A percentile compares a stretch with the other conserved stretches of the same genome.
These are phyloP conservation scores for Tympanoctomys barrerae DNA, from an alignment of 2,797 vertebrate genomes.

Conservation along the genomic window DNA sequence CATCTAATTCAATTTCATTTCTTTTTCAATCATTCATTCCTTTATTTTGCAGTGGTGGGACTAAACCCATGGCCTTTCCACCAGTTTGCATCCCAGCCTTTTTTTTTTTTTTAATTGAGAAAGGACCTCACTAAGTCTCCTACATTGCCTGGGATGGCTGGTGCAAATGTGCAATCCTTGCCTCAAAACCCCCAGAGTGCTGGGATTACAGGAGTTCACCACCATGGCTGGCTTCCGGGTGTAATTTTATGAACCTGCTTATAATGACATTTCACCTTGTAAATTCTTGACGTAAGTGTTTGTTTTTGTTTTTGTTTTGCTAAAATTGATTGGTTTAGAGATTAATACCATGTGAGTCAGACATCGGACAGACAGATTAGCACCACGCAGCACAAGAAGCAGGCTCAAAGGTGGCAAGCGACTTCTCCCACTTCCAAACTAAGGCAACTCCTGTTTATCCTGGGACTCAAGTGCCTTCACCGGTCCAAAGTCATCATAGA, in stretches of 20 bases:
- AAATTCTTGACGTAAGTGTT: neutral
- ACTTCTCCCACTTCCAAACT: neutral
- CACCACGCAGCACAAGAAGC: neutral
- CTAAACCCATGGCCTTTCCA: too few species aligned
- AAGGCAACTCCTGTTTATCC: neutral
- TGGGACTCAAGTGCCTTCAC: neutral
- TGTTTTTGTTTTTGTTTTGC: neutral
- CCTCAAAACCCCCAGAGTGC: neutral
- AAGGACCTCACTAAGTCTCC: neutral
- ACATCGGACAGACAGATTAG: neutral
- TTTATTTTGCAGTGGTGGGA: too few species aligned
- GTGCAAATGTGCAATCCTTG: neutral
- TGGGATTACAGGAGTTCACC: neutral
- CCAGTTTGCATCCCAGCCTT: neutral
- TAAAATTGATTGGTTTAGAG: neutral
- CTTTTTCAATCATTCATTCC: too few species aligned
- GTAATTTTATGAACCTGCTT: neutral
- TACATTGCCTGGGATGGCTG: neutral
- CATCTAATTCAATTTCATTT: too few species aligned
- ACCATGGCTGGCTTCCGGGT: neutral
- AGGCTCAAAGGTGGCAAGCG: neutral
- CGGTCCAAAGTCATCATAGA: neutral
- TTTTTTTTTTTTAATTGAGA: neutral
- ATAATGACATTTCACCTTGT: neutral
- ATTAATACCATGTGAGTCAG: neutral